A percentile compares a stretch with the other conserved stretches of the same genome.
phyloP scores from a whole-genome alignment of 2,888 invertebrate species.

The Nesidiocoris tenuis region DNA sequence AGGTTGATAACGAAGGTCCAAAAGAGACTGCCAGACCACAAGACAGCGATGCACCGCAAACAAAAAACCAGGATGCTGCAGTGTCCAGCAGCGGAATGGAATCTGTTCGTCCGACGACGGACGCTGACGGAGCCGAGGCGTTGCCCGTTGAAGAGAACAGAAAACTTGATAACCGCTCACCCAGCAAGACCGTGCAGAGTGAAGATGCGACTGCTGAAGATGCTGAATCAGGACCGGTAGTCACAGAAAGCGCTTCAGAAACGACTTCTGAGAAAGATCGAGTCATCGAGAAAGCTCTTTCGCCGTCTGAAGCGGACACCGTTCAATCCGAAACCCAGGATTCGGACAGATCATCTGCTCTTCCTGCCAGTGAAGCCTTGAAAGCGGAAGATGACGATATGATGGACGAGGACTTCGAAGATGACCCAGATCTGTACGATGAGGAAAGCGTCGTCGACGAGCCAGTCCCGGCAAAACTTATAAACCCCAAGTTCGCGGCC shows the following conservation, averaged over 20 bases:
- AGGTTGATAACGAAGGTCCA: too few relatives aligned
- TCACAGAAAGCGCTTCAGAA: background rate
- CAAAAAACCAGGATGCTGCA: background rate
- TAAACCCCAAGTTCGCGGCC: slow-evolving; percentile 11
- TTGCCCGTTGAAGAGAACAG: background rate
- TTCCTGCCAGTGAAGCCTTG: background rate
- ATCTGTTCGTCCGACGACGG: background rate
- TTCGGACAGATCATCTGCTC: background rate
- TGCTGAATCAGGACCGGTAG: background rate
- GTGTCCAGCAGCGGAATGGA: background rate
- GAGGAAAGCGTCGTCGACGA: slow-evolving; percentile 9
- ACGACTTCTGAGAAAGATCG: background rate
- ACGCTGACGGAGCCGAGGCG: background rate
- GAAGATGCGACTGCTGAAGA: background rate
- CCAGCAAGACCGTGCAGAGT: background rate
- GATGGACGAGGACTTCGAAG: slow-evolving; percentile 15
- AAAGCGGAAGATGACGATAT: slow-evolving; percentile 32
- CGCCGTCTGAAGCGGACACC: background rate
- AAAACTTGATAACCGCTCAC: background rate
- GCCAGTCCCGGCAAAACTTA: background rate
- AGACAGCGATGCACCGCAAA: background rate
- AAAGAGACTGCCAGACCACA: too few relatives aligned
- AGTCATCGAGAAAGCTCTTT: background rate
- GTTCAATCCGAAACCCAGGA: background rate
- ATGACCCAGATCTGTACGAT: slow-evolving; percentile 1